Evolutionary conservation across 2,797 vertebrate genomes (phyloP), one percentile per base, ranked within the genome.

Genomic region (Myiotriccus ornatus): DNA sequence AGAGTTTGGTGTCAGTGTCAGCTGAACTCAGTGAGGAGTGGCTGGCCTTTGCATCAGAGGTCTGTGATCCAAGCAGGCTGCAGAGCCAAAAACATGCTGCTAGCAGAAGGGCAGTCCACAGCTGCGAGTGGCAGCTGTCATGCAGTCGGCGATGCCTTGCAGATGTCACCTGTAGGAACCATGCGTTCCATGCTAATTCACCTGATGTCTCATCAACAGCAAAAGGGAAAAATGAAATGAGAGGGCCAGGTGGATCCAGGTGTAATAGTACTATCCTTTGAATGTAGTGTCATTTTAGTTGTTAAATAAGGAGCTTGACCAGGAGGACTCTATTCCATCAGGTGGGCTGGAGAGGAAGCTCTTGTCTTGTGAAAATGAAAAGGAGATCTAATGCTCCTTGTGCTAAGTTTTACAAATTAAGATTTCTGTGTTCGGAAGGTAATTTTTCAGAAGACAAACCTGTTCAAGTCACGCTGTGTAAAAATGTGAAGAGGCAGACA

Each of bases 41-140:
- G 93, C 73, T 95, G 91, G 97, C 97, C 94, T 97, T 97, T 80
- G 95, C 94, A 97, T 95, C 96, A 96, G 95, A 76, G 46, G 67
- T 68, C 93, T 97, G 95, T 94, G 96, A 94, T 96, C 95, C 97
- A 95, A 97, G 95, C 89, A 82, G 89, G 96, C 7, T 94, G 96
- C 70, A 8, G 95, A 97, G 97, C 96, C 94, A 90, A 95, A 92
- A 97, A 94, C 96, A 97, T 92, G 96, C 96, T 97, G 96, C 89
- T 93, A 91, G 95, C 84, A 91, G 96, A 96, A 94, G 94, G 73
- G 95, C 94, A 95, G 95, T 91, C 95, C 95, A 59, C 90, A 97
- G 96, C 90, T 96, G 96, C 24, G 8, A 22, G 21, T 18, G 34
- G 84, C 94, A 97, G 95, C 97, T 91, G 95, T 80, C 89, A 96